These are phyloP conservation scores for Phymastichus coffea DNA, from an alignment of 1,140 invertebrate species.

Conservation along the genomic window DNA sequence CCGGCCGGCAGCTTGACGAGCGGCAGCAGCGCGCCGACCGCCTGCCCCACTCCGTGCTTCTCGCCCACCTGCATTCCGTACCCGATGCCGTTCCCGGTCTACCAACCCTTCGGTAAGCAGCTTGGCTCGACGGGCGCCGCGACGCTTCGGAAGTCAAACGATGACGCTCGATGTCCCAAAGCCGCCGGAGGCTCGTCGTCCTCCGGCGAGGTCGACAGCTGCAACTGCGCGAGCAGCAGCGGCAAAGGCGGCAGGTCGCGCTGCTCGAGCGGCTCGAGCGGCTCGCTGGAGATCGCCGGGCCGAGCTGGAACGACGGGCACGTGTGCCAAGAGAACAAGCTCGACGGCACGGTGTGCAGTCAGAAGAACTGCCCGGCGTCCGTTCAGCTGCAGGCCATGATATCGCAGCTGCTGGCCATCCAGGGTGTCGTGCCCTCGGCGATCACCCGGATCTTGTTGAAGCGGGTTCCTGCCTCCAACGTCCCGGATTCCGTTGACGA, in stretches of 20 bases:
- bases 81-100: conserved; percentile 28
- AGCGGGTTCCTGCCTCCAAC: conserved; percentile 45
- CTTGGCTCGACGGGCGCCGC: neutral
- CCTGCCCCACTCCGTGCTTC: neutral
- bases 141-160: neutral
- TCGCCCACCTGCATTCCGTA: conserved; percentile 26
- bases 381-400: conserved; percentile 47
- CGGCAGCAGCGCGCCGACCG: neutral
- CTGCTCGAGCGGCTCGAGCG: conserved; percentile 25
- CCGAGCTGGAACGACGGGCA: no score
- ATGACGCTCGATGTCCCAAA: no score
- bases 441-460: conserved; percentile 43
- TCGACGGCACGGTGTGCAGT: conserved; percentile 39
- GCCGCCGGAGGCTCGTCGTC: neutral
- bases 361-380: conserved; percentile 44
- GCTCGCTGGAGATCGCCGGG: no score
- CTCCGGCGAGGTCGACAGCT: neutral
- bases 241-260: neutral
- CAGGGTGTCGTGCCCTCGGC: conserved; percentile 47
- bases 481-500: conserved; percentile 42
- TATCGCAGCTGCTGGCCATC: conserved; percentile 47
- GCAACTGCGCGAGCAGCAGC: neutral
- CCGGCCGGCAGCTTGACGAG: conserved; percentile 29
- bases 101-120: conserved; percentile 13
- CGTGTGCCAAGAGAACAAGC: conserved; percentile 32